A percentile compares a stretch with the other conserved stretches of the same genome.
Evolutionary conservation across 2,797 vertebrate species (phyloP).

Genomic region (Girardinus metallicus): DNA sequence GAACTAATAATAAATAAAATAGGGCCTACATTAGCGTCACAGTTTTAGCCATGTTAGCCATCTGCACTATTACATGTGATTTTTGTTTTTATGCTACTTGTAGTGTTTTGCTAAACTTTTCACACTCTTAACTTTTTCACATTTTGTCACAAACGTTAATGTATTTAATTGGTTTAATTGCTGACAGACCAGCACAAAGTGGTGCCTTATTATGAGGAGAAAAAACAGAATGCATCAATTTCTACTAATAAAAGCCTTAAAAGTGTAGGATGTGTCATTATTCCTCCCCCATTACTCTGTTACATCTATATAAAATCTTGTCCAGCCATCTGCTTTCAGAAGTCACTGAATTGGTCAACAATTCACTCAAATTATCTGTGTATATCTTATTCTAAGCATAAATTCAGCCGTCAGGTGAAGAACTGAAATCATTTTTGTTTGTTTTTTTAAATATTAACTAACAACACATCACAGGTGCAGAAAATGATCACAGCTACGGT

Average conservation of each 20-base stretch:
- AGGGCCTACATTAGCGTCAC: background rate
- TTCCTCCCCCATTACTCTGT: background rate
- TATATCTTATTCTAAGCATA: background rate
- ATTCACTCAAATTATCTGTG: no score
- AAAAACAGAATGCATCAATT: background rate
- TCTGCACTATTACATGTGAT: background rate
- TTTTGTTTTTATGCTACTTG: background rate
- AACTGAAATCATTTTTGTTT: background rate
- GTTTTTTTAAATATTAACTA: background rate
- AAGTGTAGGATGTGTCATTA: background rate
- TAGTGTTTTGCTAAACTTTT: background rate
- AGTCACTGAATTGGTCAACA: background rate
- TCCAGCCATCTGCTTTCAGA: background rate
- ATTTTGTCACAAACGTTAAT: background rate
- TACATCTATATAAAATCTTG: background rate
- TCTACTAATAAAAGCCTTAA: background rate
- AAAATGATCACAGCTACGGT: slow-evolving; percentile 13
- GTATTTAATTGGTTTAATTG: background rate
- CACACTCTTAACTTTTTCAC: background rate
- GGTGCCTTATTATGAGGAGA: background rate
- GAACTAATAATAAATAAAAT: background rate
- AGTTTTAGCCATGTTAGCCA: background rate
- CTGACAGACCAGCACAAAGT: background rate
- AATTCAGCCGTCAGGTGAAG: background rate
- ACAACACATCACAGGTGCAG: background rate